Evolutionary conservation across 1,140 invertebrate species (phyloP).

Genomic region (Laupala kohalensis): DNA sequence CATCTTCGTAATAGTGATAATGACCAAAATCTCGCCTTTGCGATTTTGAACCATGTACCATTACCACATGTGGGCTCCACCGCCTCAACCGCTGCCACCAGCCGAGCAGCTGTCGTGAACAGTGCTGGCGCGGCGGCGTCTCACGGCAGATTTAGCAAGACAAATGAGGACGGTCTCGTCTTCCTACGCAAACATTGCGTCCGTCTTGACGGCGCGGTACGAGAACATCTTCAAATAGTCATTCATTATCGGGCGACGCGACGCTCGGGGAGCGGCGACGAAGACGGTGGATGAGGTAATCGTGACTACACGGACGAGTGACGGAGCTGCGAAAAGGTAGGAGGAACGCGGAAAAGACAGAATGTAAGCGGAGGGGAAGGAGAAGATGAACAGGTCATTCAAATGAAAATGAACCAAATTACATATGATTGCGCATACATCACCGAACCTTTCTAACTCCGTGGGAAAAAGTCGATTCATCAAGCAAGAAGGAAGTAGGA

Average conservation of each 20-base stretch:
- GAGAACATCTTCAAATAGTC: neutral
- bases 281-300: too few species aligned
- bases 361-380: neutral
- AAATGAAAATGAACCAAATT: too few species aligned
- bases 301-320: neutral
- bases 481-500: too few species aligned
- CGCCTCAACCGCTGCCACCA: neutral
- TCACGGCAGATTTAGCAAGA: slow-evolving; percentile 12
- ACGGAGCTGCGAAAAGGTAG: neutral
- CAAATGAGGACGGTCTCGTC: slow-evolving; percentile 7
- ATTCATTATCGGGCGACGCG: neutral
- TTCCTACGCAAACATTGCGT: slow-evolving; percentile 10
- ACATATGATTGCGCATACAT: too few species aligned
- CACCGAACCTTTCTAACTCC: too few species aligned
- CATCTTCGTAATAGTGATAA: too few species aligned
- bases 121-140: neutral
- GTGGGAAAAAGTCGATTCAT: too few species aligned
- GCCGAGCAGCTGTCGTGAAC: slow-evolving; percentile 7
- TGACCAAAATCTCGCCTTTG: too few species aligned
- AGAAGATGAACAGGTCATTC: too few species aligned
- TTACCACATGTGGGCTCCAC: neutral
- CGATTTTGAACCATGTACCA: too few species aligned
- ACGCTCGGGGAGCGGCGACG: too few species aligned
- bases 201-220: neutral
- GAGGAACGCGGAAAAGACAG: neutral